Percentiles rank a stretch among this genome's conserved stretches.
Conservation (phyloP, 1,140 invertebrate genomes). For the Drosophila lini region DNA sequence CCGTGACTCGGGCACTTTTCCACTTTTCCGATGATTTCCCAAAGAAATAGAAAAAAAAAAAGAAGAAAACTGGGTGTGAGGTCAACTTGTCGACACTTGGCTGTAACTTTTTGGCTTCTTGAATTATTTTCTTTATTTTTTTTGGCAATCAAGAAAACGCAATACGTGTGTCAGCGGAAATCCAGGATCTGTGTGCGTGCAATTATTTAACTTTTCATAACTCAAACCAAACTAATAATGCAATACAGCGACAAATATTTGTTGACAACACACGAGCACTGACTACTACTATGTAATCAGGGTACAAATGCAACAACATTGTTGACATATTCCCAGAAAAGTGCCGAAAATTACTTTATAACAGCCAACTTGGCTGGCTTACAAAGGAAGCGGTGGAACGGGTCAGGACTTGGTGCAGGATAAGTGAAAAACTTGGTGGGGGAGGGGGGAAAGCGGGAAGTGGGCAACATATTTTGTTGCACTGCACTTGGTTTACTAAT, state of each 20-base stretch:
- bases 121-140: constrained; percentile 12
- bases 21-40: constrained; percentile 33
- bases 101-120: constrained; percentile 52
- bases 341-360: constrained; percentile 72
- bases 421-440: constrained; percentile 9
- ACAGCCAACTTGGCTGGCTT: constrained; percentile 45
- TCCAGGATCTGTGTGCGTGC: constrained; percentile 24
- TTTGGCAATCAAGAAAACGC: constrained; percentile 56
- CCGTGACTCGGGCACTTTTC: constrained; percentile 45
- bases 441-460: neutral
- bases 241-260: constrained; percentile 76
- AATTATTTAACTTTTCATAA: constrained; percentile 81
- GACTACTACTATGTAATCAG: constrained; percentile 40
- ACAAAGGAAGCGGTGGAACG: neutral
- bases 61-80: constrained; percentile 4
- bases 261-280: constrained; percentile 58
- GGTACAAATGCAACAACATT: constrained; percentile 42
- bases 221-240: constrained; percentile 74
- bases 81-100: constrained; percentile 56
- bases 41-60: neutral
- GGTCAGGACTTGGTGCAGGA: neutral
- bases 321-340: constrained; percentile 61
- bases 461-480: constrained; percentile 49
- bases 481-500: constrained; percentile 60
- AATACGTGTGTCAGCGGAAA: constrained; percentile 68